These are phyloP conservation scores for Andinoacara biseriatus DNA, from an alignment of 2,113 vertebrate species.

Conservation along the genomic window DNA sequence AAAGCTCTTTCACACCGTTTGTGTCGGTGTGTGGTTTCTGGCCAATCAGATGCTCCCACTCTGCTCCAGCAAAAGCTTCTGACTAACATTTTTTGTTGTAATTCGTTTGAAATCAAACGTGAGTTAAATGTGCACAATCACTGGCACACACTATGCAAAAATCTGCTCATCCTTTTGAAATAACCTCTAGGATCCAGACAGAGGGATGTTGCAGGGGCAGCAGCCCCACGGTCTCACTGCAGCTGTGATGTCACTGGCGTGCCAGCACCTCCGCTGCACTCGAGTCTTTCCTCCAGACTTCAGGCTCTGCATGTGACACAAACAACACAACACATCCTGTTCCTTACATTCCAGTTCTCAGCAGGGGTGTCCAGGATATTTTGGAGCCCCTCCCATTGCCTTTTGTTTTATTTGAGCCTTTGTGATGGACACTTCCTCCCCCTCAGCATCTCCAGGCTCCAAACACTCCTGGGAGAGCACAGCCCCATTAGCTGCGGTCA, in stretches of 20 bases:
- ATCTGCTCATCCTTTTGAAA: not conserved
- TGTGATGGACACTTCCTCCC: slow-evolving; percentile 68
- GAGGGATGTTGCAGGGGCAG: slow-evolving; percentile 3
- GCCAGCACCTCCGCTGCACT: not conserved
- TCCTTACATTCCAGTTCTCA: slow-evolving; percentile 34
- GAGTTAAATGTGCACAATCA: not conserved
- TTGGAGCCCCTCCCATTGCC: slow-evolving; percentile 20
- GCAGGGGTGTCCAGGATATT: slow-evolving; percentile 23
- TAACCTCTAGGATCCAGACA: not conserved
- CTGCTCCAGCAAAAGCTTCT: not conserved
- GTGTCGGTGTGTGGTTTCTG: not conserved
- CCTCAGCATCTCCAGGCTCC: slow-evolving; percentile 21
- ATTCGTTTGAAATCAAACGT: not conserved
- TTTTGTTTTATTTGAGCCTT: slow-evolving; percentile 65
- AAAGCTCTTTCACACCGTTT: not conserved
- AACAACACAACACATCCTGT: slow-evolving; percentile 50
- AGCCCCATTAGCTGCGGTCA: slow-evolving; percentile 40
- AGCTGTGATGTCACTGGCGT: slow-evolving; percentile 30
- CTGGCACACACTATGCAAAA: not conserved
- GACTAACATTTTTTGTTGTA: not conserved
- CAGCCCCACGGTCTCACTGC: not conserved
- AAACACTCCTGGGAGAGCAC: slow-evolving; percentile 52
- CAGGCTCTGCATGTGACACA: slow-evolving; percentile 9
- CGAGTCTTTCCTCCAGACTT: slow-evolving; percentile 14
- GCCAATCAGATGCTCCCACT: not conserved